A percentile compares a stretch with the other conserved stretches of the same genome.
These are phyloP conservation scores for Amblyteles armatorius DNA, from an alignment of 2,888 invertebrate species.

Conservation along the genomic window DNA sequence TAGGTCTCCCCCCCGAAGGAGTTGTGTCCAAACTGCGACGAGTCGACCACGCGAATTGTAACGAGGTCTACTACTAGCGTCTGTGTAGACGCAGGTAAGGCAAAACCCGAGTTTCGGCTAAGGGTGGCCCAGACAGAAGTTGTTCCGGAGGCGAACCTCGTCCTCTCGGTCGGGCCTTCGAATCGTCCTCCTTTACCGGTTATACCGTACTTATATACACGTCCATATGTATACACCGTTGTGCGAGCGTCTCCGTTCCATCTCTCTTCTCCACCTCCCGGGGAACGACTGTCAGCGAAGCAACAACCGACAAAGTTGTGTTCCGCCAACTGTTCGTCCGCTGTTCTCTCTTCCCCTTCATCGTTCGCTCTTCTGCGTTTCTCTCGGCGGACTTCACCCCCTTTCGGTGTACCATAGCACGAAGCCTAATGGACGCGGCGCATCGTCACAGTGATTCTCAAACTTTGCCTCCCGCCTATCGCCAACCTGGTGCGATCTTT, in stretches of 20 bases:
- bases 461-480: slow-evolving; percentile 29
- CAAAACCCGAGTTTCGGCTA: slow-evolving; percentile 32
- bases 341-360: slow-evolving; percentile 5
- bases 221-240: slow-evolving; percentile 7
- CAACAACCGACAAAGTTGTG: slow-evolving; percentile 70
- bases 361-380: slow-evolving; percentile 20
- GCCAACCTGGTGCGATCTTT: background rate
- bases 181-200: slow-evolving; percentile 16
- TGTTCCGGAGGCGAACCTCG: slow-evolving; percentile 22
- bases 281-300: slow-evolving; percentile 67
- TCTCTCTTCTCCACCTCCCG: slow-evolving; percentile 21
- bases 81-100: slow-evolving; percentile 15
- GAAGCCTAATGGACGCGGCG: slow-evolving; percentile 52
- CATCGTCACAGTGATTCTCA: slow-evolving; percentile 61
- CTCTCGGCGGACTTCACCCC: slow-evolving; percentile 39
- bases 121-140: slow-evolving; percentile 30
- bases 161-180: background rate
- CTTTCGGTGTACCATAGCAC: slow-evolving; percentile 38
- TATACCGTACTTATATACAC: background rate
- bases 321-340: slow-evolving; percentile 64
- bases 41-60: slow-evolving; percentile 47
- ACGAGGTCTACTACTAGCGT: slow-evolving; percentile 47
- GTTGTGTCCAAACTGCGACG: slow-evolving; percentile 55
- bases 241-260: background rate
- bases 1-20: slow-evolving; percentile 36